Conservation (phyloP, 2,113 vertebrate genomes). For the Gambusia affinis region DNA sequence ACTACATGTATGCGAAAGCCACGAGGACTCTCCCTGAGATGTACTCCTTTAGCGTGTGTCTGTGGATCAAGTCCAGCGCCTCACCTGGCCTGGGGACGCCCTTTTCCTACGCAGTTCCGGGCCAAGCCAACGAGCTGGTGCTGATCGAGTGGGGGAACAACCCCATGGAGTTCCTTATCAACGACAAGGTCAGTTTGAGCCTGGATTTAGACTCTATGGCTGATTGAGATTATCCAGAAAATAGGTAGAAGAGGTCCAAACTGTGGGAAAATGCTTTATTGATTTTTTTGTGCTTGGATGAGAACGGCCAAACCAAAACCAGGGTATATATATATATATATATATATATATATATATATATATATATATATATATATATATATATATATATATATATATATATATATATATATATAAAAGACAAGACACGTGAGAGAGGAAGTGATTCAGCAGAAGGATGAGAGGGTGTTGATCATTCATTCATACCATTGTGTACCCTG, state of each 20-base stretch:
- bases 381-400: slow-evolving; percentile 10
- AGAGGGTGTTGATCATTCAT: slow-evolving; percentile 2
- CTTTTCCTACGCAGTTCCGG: slow-evolving; percentile 93
- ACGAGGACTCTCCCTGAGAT: slow-evolving; percentile 95
- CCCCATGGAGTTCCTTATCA: slow-evolving; percentile 97
- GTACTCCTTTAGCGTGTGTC: slow-evolving; percentile 94
- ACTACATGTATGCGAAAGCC: slow-evolving; percentile 99
- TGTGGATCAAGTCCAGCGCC: slow-evolving; percentile 97
- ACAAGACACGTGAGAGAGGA: slow-evolving; percentile 11
- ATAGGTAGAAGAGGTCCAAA: not conserved
- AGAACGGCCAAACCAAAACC: slow-evolving; percentile 15
- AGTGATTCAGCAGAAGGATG: slow-evolving; percentile 30
- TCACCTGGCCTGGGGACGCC: slow-evolving; percentile 93
- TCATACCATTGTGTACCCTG: not conserved
- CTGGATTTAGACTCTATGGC: not conserved
- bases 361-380: slow-evolving; percentile 15
- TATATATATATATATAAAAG: not conserved
- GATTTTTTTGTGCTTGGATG: not conserved
- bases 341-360: slow-evolving; percentile 6
- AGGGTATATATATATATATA: slow-evolving; percentile 14
- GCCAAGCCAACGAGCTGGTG: slow-evolving; percentile 95
- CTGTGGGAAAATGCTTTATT: not conserved
- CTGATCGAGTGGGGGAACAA: slow-evolving; percentile 98
- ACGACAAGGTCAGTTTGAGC: slow-evolving; percentile 87
- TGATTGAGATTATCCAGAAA: not conserved